Base-by-base conservation (phyloP, 2,888 invertebrate species). In the Pseudoips prasinana region DNA sequence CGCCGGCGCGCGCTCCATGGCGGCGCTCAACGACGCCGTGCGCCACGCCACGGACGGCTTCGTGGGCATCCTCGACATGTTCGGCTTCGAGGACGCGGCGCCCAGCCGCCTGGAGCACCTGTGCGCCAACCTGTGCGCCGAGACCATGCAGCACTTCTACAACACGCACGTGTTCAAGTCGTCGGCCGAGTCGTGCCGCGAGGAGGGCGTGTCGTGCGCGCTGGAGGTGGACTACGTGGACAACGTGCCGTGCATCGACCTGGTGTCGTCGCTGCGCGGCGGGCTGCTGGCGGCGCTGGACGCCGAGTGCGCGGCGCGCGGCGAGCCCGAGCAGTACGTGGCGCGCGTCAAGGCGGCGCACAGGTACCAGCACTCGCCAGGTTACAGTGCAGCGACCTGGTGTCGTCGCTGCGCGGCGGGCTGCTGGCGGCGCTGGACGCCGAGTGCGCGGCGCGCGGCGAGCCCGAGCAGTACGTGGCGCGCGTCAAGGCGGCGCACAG, bases 61-160 rank as follows among this genome's bases (percentile, higher is more conserved):
- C 81, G 97, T 98, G 52, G 97, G 97, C 24, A 97, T 98, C 65
- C 89, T 98, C 34, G 98, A 98, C 77, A 97, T 98, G 97, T 98
- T 98, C 84, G 98, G 98, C 3, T 98, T 98, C 84, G 97, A 98
- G 87, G 96, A 96, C 73, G 95, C 95, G 17, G 94, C 95, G 80
- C 96, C 96, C 1, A 94, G 95, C 60, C 95, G 96, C 54, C 89
- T 98, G 57, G 98, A 98, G 78, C 98, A 98, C 75, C 89, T 98
- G 39, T 98, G 98, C 85, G 96, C 97, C 63, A 98, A 98, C 86
- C 89, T 98, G 43, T 97, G 97, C 82, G 97, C 98, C 0, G 98
- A 98, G 88, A 97, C 97, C 18, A 96, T 98, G 96, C 98, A 98
- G 78, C 98, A 98, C 81, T 98, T 97, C 81, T 98, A 98, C 90